Percentiles rank a stretch among this genome's conserved stretches.
Conservation (phyloP, 2,888 invertebrate genomes). For the Drosophila rellima region DNA sequence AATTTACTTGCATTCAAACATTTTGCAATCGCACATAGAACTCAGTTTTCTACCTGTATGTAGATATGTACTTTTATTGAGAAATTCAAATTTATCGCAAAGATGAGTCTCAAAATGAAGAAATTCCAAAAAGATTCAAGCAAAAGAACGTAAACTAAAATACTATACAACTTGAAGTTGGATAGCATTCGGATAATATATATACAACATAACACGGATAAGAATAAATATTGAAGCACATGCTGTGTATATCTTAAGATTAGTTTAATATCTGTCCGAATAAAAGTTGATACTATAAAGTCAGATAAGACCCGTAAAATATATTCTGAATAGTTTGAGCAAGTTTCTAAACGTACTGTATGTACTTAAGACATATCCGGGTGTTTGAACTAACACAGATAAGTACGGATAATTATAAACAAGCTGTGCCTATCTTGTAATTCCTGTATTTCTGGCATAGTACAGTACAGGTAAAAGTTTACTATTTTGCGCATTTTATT, state of each 20-base stretch:
- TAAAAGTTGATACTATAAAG: no score
- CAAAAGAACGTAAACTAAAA: not conserved
- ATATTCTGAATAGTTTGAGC: not conserved
- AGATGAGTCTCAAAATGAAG: not conserved
- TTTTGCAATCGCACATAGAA: constrained; percentile 18
- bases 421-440: not conserved
- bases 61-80: constrained; percentile 3
- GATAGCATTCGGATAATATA: not conserved
- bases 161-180: not conserved
- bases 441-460: not conserved
- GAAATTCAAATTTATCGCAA: constrained; percentile 15
- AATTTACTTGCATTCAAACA: constrained; percentile 30
- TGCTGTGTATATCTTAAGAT: not conserved
- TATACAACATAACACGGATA: no score
- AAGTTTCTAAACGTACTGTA: not conserved
- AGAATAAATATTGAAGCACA: not conserved
- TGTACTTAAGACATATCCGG: not conserved
- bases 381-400: not conserved
- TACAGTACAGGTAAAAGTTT: not conserved
- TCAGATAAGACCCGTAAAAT: not conserved
- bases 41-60: constrained; percentile 6
- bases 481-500: constrained; percentile 1
- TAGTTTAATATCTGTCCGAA: not conserved
- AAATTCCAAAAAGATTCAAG: not conserved
- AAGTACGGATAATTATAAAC: constrained; percentile 1